phyloP scores from a whole-genome alignment of 2,113 vertebrate species.

The Hippocampus guttulatus region DNA sequence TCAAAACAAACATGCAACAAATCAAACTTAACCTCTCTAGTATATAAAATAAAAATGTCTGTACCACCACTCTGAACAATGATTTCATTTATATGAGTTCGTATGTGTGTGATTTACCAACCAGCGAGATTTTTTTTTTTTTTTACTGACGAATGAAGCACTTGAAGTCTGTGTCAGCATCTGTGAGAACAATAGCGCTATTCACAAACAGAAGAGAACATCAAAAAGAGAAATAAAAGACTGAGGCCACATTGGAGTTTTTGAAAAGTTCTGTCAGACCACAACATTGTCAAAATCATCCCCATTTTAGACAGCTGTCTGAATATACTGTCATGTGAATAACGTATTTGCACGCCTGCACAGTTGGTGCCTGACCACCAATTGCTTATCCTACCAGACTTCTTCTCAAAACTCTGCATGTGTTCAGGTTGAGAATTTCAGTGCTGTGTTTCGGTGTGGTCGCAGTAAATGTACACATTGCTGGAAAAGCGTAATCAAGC shows the following conservation, averaged over 20 bases:
- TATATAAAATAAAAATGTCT: constrained; percentile 43
- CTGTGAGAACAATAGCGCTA: constrained; percentile 39
- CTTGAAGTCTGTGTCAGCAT: constrained; percentile 41
- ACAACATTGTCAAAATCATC: not conserved
- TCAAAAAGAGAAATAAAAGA: constrained; percentile 9
- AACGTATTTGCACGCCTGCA: not conserved
- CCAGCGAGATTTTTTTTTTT: constrained; percentile 34
- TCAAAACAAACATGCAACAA: not conserved
- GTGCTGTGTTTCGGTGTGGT: not conserved
- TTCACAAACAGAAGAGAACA: constrained; percentile 24
- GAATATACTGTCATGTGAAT: not conserved
- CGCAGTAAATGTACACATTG: not conserved
- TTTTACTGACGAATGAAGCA: constrained; percentile 48
- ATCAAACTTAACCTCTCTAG: not conserved
- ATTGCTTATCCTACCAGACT: not conserved
- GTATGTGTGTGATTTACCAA: constrained; percentile 2
- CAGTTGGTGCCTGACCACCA: not conserved
- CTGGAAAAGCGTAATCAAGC: not conserved
- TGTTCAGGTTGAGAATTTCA: not conserved
- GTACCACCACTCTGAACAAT: constrained; percentile 14
- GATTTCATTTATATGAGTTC: constrained; percentile 5
- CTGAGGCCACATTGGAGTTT: not conserved
- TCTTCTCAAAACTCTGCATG: not conserved
- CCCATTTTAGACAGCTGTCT: not conserved
- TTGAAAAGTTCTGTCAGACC: not conserved